Evolutionary conservation across 2,888 invertebrate genomes (phyloP).

Genomic region (Gymnosoma rotundatum): DNA sequence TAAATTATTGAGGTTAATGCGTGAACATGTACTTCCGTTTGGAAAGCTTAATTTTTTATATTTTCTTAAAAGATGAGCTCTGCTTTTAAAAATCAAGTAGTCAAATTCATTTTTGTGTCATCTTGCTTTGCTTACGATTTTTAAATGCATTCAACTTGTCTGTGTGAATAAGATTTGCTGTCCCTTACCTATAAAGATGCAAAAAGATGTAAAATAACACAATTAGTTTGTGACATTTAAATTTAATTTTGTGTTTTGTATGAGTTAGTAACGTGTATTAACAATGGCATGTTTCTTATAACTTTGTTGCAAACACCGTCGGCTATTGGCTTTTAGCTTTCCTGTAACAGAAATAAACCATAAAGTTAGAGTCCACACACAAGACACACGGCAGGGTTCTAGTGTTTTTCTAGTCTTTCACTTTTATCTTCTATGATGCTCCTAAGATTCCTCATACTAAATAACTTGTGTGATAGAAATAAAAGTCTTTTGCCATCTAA

Average conservation of each 20-base stretch:
- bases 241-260: not conserved
- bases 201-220: conserved; percentile 24
- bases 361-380: not conserved
- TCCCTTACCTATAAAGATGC: conserved; percentile 64
- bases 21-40: too few species aligned
- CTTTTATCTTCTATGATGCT: not conserved
- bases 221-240: conserved; percentile 49
- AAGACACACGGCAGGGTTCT: too few species aligned
- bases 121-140: conserved; percentile 43
- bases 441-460: not conserved
- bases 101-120: not conserved
- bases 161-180: conserved; percentile 9
- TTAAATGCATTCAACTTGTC: conserved; percentile 49
- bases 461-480: not conserved
- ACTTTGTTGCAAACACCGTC: conserved; percentile 32
- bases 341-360: too few species aligned
- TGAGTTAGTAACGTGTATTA: not conserved
- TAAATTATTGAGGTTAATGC: too few species aligned
- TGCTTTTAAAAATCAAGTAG: too few species aligned
- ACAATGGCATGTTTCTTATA: conserved; percentile 21
- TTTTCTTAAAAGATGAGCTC: too few species aligned
- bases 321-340: not conserved
- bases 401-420: too few species aligned
- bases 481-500: not conserved
- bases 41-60: too few species aligned